Base-by-base conservation (phyloP, 1,140 invertebrate genomes). In the Aricia agestis region DNA sequence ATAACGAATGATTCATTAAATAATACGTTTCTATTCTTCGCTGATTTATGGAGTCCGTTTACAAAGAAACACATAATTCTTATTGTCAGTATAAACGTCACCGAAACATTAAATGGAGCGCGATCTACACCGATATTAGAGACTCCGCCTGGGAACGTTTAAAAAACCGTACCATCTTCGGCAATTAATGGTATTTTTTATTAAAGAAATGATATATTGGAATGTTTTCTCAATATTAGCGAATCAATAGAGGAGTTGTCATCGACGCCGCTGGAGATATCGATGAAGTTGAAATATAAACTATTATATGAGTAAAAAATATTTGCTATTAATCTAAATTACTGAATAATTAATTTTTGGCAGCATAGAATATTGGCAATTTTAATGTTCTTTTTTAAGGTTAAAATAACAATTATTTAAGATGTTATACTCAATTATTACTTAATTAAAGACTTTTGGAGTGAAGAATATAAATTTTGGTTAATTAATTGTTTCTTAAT, bases 1-100 rank as follows among this genome's bases (percentile, higher is more conserved):
- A 63, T 63, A 63, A 19, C 59, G 18, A 63, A 63, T 63, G 59
- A 63, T 17, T 63, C 59, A 63, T 63, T 63, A 63, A 63, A 59
- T 19, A 63, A 19, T 19, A 19, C 10, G 18, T 63, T 59, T 18
- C 25, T 63, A 63, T 63, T 63, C 18, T 19, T 25, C 19, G 19
- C 17, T 63, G 59, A 63, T 19, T 63, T 63, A 63, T 19, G 19
- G 19, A 63, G 10, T 31, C 19, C 59, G 59, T 63, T 63, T 63
- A 63, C 59, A 19, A 63, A 63, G 59, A 63, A 63, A 19, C 59
- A 19, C 59, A 63, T 63, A 19, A 63, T 25, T 19, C 59, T 63
- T 19, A 19, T 63, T 63, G 59, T 19, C 59, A 63, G 59, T 25
- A 63, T 63, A 63, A 63, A 63, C 59, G 59, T 63, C 59, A 63